Evolutionary conservation across 2,888 invertebrate genomes (phyloP).

Genomic region (Drosophila multiciliata): DNA sequence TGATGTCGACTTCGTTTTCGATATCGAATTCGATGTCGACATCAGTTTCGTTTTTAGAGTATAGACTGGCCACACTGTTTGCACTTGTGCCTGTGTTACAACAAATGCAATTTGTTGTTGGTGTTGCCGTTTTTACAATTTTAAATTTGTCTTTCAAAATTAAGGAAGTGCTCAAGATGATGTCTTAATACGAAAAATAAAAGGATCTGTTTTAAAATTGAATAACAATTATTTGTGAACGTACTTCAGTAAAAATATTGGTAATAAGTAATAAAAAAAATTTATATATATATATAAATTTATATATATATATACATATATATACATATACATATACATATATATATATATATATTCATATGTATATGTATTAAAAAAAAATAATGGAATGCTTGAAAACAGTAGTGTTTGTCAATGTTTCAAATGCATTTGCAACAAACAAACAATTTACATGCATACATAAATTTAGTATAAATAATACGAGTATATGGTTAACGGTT

Average conservation of each 20-base stretch:
- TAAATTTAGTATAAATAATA: conserved; percentile 47
- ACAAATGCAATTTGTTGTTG: conserved; percentile 36
- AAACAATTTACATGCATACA: conserved; percentile 36
- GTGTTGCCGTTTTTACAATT: conserved; percentile 46
- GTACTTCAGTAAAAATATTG: conserved; percentile 17
- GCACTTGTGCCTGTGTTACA: conserved; percentile 18
- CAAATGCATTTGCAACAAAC: conserved; percentile 42
- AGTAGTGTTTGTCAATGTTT: conserved; percentile 8
- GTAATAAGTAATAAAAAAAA: conserved; percentile 22
- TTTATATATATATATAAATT: neutral
- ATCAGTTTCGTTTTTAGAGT: conserved; percentile 16
- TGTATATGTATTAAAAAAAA: conserved; percentile 7
- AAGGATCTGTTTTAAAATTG: conserved; percentile 51
- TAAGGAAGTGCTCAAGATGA: conserved; percentile 56
- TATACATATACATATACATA: neutral
- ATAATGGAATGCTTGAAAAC: conserved; percentile 22
- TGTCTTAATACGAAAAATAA: conserved; percentile 22
- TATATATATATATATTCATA: neutral
- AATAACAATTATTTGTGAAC: conserved; percentile 68
- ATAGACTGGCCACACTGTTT: conserved; percentile 26
- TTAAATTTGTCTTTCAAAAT: conserved; percentile 52
- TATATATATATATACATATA: neutral
- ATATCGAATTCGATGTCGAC: conserved; percentile 5
- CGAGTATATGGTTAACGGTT: conserved; percentile 38
- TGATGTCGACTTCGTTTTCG: conserved; percentile 15